Evolutionary conservation across 1,140 invertebrate species (phyloP), one percentile per base, ranked within the genome.

Genomic region (Rhynchophorus ferrugineus): DNA sequence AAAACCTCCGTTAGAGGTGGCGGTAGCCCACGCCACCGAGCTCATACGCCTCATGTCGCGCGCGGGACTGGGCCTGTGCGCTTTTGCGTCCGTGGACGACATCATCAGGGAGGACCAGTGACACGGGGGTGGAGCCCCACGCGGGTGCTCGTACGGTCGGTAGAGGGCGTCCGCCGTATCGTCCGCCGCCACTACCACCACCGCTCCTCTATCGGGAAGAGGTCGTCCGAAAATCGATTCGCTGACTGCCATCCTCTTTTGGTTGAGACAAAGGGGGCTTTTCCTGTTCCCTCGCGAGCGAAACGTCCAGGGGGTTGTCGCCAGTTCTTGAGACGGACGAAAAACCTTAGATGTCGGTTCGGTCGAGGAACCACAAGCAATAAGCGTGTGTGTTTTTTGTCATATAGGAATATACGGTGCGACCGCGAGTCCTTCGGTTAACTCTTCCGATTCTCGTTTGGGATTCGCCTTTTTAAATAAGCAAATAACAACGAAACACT

Each of bases 1-100:
- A 64, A 82, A 86, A 59, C 93, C 94, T 35, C 89, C 93, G 3
- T 75, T 97, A 63, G 93, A 97, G 78, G 82, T 93, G 58, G 87
- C 90, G 61, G 82, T 91, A 63, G 84, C 85, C 56, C 94, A 97
- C 69, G 87, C 91, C 14, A 81, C 84, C 60, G 85, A 92, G 69
- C 79, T 95, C 59, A 81, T 96, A 57, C 84, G 82, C 52, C 73
- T 95, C 54, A 96, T 96, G 89, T 86, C 91, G 37, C 84, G 82
- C 65, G 79, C 84, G 45, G 91, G 89, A 46, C 79, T 96, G 48
- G 93, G 93, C 59, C 87, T 91, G 45, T 94, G 91, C 80, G 93
- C 93, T 67, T 97, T 97, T 77, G 87, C 89, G 59, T 83, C 84
- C 64, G 78, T 87, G 60, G 79, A 84, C 61, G 82, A 85, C 71